These are phyloP conservation scores for Centropus unirufus DNA, from an alignment of 2,113 vertebrate species.

Conservation along the genomic window DNA sequence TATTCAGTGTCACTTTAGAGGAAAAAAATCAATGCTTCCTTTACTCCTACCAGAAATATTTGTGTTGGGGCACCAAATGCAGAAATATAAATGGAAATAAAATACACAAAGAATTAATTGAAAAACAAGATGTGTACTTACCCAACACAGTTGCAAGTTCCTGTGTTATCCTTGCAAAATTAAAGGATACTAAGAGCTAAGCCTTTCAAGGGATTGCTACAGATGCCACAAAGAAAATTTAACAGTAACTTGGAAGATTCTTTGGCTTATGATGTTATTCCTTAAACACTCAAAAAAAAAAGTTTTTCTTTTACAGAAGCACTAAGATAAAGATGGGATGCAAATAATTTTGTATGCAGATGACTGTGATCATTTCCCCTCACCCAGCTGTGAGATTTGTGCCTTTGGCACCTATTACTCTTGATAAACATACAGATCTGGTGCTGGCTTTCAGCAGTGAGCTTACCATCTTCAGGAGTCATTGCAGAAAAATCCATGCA, in stretches of 20 bases:
- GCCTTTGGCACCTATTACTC: constrained; percentile 46
- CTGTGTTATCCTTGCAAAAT: constrained; percentile 33
- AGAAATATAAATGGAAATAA: constrained; percentile 10
- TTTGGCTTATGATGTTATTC: constrained; percentile 5
- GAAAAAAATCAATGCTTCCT: not conserved
- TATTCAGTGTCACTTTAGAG: not conserved
- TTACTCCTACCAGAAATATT: constrained; percentile 8
- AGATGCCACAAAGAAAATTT: constrained; percentile 20
- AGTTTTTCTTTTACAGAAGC: constrained; percentile 36
- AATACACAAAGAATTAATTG: constrained; percentile 28
- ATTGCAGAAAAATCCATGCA: constrained; percentile 36
- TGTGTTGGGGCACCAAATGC: not conserved
- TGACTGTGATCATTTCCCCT: not conserved
- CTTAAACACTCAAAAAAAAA: not conserved
- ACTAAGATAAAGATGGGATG: not conserved
- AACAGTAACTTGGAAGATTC: not conserved
- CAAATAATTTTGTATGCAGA: constrained; percentile 39
- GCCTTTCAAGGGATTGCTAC: constrained; percentile 26
- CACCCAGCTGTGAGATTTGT: constrained; percentile 15
- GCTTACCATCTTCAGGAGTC: constrained; percentile 46
- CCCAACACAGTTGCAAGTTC: not conserved
- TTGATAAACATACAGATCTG: constrained; percentile 28
- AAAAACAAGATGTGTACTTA: not conserved
- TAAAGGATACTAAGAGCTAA: constrained; percentile 12
- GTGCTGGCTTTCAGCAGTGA: constrained; percentile 1